phyloP scores from a whole-genome alignment of 2,888 invertebrate genomes.

The Lasioglossum morio region DNA sequence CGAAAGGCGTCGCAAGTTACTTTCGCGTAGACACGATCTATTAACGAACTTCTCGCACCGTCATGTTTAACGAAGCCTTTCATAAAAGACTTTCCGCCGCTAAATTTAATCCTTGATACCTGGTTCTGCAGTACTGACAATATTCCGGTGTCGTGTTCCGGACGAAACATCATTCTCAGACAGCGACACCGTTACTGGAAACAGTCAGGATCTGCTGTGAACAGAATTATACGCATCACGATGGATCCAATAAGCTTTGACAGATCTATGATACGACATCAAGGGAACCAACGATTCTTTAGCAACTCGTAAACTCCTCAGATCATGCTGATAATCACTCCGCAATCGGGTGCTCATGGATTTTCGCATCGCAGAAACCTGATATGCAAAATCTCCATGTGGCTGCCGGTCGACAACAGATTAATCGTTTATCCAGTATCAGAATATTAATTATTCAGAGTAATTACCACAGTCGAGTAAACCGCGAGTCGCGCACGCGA shows the following conservation, averaged over 20 bases:
- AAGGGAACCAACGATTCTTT: not conserved
- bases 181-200: not conserved
- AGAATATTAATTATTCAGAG: slow-evolving; percentile 23
- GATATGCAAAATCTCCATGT: not conserved
- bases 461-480: slow-evolving; percentile 14
- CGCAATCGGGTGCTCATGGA: too few species aligned
- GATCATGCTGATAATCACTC: not conserved
- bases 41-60: slow-evolving; percentile 31
- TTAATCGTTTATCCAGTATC: slow-evolving; percentile 28
- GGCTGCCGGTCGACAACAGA: not conserved
- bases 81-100: not conserved
- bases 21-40: slow-evolving; percentile 33
- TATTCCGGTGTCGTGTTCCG: not conserved
- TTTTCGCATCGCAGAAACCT: not conserved
- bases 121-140: not conserved
- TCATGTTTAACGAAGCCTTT: slow-evolving; percentile 16
- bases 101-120: not conserved
- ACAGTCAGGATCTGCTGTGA: too few species aligned
- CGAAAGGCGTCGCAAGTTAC: slow-evolving; percentile 34
- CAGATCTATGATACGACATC: not conserved
- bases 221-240: not conserved
- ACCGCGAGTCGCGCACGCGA: not conserved
- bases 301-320: not conserved
- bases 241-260: not conserved
- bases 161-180: not conserved